Base-by-base conservation (phyloP, 2,888 invertebrate genomes). In the Drosophila anceps region DNA sequence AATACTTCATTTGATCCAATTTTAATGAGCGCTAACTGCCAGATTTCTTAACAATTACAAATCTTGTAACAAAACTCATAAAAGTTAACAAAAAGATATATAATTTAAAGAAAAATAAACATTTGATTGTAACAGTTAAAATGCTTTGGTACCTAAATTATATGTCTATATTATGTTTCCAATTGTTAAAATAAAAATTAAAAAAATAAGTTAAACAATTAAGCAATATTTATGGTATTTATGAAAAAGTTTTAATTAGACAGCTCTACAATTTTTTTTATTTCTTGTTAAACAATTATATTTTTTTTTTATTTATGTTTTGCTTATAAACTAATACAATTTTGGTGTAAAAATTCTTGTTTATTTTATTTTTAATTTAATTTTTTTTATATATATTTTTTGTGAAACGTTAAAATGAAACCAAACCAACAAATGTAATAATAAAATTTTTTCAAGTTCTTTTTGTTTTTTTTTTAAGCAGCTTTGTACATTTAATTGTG, bases 331-430 rank as follows among this genome's bases (percentile, higher is more conserved):
- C 78, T 77, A 77, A 73, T 74, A 73, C 74, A 85, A 75, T 73
- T 77, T 76, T 59, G 54, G 10, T 53, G 54, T 46, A 46, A 54
- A 59, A 63, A 33, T 53, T 69, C 27, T 24, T 44, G 6, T 24
- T 59, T 41, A n/a, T 35, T 18, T 48, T 63, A 43, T 41, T 29
- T 61, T 18, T 6, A 37, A 20, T 33, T 39, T 24, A 27, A 46
- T 15, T 50, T n/a, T 44, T 27, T 27, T 46, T 9, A 29, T 20
- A 37, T 46, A 33, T 37, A 41, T 48, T 39, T 60, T 39, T 76
- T 73, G 71, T 81, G 73, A 69, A 77, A 82, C 71, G 65, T 82
- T 75, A 77, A 54, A 79, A 79, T 78, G 69, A 82, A 79, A 84
- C 81, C 81, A 79, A 83, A 85, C 81, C 72, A 81, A 75, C 53